These are phyloP conservation scores for Psittacus erithacus DNA, from an alignment of 2,113 vertebrate species.

Conservation along the genomic window DNA sequence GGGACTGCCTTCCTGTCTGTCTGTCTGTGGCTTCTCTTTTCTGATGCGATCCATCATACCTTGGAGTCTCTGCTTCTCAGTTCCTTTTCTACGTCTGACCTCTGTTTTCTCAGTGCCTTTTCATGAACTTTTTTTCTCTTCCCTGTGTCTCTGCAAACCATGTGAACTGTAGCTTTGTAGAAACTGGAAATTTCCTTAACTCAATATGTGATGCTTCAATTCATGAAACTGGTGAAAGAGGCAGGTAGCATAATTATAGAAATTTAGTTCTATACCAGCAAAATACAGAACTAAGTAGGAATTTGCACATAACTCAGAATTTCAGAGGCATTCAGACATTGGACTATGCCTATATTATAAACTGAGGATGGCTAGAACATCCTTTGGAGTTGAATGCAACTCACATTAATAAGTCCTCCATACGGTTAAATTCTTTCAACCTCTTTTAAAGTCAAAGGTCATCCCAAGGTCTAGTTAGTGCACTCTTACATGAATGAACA, in stretches of 20 bases:
- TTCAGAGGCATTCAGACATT: not conserved
- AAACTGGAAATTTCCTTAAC: not conserved
- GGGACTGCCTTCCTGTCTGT: conserved; percentile 24
- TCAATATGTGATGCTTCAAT: not conserved
- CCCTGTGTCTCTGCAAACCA: not conserved
- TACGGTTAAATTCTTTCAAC: not conserved
- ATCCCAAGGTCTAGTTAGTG: not conserved
- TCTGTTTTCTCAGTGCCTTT: not conserved
- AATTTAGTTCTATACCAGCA: not conserved
- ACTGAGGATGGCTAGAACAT: not conserved
- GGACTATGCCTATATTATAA: not conserved
- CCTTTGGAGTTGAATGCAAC: not conserved
- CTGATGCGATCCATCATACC: not conserved
- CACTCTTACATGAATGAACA: not conserved
- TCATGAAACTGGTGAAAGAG: not conserved
- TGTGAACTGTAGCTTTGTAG: not conserved
- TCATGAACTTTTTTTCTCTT: not conserved
- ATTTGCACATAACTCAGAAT: not conserved
- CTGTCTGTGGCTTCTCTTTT: not conserved
- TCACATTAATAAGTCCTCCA: not conserved
- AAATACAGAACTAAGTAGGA: not conserved
- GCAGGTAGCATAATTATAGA: fast-evolving
- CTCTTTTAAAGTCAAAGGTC: not conserved
- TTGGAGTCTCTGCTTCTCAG: not conserved
- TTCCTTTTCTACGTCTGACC: not conserved